Conservation (phyloP, 2,797 vertebrate genomes). For the Trachurus trachurus region DNA sequence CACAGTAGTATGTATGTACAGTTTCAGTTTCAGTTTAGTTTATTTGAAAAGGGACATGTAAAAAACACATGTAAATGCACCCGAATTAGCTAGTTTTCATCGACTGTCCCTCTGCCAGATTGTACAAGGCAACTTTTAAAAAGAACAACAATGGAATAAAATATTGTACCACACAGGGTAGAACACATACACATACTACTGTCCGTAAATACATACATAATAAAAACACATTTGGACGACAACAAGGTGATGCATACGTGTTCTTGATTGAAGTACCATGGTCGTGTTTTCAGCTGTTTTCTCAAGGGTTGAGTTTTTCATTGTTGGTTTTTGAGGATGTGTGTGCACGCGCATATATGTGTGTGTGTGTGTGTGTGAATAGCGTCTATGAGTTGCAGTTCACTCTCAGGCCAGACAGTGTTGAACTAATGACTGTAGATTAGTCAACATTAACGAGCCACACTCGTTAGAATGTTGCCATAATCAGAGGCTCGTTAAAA, state of each 20-base stretch:
- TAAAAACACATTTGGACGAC: too few relatives aligned
- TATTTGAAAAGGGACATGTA: too few relatives aligned
- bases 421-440: conserved; percentile 86
- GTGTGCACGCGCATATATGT: conserved; percentile 21
- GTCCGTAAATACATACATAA: too few relatives aligned
- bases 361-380: conserved; percentile 23
- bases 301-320: neutral
- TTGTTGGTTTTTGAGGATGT: conserved; percentile 8
- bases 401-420: conserved; percentile 80
- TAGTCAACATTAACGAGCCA: conserved; percentile 83
- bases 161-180: too few relatives aligned
- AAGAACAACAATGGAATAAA: too few relatives aligned
- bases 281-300: neutral
- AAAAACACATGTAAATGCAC: too few relatives aligned
- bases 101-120: too few relatives aligned
- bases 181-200: too few relatives aligned
- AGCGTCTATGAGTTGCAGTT: conserved; percentile 65
- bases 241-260: too few relatives aligned
- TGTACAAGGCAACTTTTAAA: too few relatives aligned
- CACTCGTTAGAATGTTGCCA: conserved; percentile 83
- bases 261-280: neutral
- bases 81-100: too few relatives aligned
- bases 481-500: conserved; percentile 84
- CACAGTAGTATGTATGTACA: neutral
- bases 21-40: too few relatives aligned